Evolutionary conservation across 2,797 vertebrate genomes (phyloP).

Genomic region (Darevskia mixta): DNA sequence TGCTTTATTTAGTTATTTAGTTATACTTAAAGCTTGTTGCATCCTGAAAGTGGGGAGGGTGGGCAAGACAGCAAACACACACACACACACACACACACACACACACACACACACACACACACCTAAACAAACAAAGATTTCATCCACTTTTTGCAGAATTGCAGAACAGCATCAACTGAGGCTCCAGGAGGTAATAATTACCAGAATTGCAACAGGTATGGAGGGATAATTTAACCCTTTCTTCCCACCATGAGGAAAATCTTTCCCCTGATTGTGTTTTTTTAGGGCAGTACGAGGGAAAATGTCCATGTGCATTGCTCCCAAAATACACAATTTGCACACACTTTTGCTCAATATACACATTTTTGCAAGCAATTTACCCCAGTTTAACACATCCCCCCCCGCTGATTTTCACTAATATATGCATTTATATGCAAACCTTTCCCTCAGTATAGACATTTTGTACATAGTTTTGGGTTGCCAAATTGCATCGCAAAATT

Average conservation of each 20-base stretch:
- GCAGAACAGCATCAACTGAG: not conserved
- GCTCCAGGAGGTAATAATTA: not conserved
- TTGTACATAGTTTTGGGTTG: no score
- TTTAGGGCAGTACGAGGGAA: no score
- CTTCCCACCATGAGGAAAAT: not conserved
- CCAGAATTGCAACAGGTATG: not conserved
- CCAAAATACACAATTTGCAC: no score
- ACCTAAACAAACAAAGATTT: not conserved
- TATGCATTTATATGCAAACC: no score
- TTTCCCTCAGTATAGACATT: no score
- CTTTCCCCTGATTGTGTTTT: not conserved
- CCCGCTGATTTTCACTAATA: no score
- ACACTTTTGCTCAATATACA: no score
- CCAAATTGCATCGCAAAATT: no score
- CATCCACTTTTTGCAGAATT: not conserved
- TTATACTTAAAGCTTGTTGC: not conserved
- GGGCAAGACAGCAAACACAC: not conserved
- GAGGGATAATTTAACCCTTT: not conserved
- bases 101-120: not conserved
- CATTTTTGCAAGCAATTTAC: no score
- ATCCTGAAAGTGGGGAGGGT: not conserved
- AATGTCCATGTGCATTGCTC: no score
- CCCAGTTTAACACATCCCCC: no score
- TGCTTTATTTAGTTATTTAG: slow-evolving; percentile 28
- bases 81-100: not conserved